phyloP scores from a whole-genome alignment of 2,888 invertebrate species.

The Rotaria magnacalcarata region DNA sequence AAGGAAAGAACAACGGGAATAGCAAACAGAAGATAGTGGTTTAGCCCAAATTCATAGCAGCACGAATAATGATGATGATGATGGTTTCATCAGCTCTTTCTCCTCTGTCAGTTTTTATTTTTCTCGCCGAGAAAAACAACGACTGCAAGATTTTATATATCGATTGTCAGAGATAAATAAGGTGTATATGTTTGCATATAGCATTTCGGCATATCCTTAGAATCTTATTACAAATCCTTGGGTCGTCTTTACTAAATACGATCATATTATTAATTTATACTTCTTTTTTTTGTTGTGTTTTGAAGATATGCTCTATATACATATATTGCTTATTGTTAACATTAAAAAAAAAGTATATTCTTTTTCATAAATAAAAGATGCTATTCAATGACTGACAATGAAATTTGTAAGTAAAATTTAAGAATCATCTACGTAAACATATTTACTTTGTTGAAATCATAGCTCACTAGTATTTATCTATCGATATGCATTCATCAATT shows the following conservation, averaged over 20 bases:
- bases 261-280: too few relatives aligned
- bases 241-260: neutral
- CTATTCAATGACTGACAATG: neutral
- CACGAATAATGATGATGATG: neutral
- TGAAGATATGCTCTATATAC: neutral
- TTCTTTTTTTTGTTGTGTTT: neutral
- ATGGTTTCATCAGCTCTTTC: neutral
- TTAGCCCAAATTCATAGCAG: neutral
- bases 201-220: neutral
- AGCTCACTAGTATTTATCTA: neutral
- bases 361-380: neutral
- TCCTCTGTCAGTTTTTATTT: too few relatives aligned
- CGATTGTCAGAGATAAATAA: neutral
- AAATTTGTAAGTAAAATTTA: neutral
- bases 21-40: neutral
- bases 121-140: neutral
- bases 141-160: neutral
- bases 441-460: neutral
- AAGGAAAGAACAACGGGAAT: slow-evolving; percentile 1
- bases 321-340: neutral
- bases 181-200: neutral
- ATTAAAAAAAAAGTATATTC: neutral
- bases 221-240: neutral
- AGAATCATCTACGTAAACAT: neutral
- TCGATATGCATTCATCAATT: slow-evolving; percentile 4